Evolutionary conservation across 2,797 vertebrate genomes (phyloP), one percentile per base, ranked within the genome.

Genomic region (Coilia nasus): DNA sequence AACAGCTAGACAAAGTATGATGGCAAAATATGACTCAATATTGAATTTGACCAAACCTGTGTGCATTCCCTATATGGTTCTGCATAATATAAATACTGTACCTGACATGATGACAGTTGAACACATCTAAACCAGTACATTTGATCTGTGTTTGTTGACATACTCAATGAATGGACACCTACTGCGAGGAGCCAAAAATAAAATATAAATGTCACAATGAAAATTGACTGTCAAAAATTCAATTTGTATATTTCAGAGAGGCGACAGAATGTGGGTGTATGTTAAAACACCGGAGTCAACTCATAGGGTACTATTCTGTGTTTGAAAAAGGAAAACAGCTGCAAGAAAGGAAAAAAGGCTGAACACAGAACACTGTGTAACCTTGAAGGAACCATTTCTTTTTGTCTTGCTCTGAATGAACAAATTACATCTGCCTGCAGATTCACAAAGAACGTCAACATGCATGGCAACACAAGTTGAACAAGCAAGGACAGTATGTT

Each of bases 181-280:
- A n/a, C 35, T 10, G 35, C 1, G 17, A 21, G 31, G 17, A 35
- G 31, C 31, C 3, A 7, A 44, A 78, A 17, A 78, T 44, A 10
- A 78, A 78, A 41, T 78, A 78, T 78, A 78, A 78, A 78, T 78
- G 35, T 78, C 71, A 78, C 71, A 78, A 78, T 78, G 31, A 78
- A 44, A 78, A 78, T 78, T 1, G 35, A 44, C 71, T 78, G 35
- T 78, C 71, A 71, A 7, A 71, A 71, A 71, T 71, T 35, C 25
- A 15, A 71, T 71, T 71, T 31, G 64, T 78, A 78, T 78, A 78
- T 78, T 78, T 78, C 35, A 78, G 71, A 6, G 35, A 78, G 71
- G 6, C 35, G 15, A 15, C 35, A 6, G 71, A 44, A 78, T 44
- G 71, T 21, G 71, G 71, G 35, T 41, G 71, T 35, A 78, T 44